Evolutionary conservation across 2,888 invertebrate genomes (phyloP), one percentile per base, ranked within the genome.

Genomic region (Zaprionus lineosus): DNA sequence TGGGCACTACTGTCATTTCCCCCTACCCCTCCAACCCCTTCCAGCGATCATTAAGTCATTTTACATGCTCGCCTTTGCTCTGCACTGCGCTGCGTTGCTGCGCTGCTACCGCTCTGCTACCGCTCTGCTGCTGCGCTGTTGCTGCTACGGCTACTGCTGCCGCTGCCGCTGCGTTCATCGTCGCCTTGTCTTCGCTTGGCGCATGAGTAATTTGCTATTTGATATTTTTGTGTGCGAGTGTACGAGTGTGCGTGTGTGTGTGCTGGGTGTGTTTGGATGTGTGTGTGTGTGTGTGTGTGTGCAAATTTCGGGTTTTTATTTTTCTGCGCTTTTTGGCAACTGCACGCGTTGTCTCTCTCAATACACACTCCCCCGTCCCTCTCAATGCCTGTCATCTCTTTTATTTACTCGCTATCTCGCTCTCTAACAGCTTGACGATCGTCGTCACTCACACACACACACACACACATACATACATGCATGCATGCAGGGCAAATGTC

Each of bases 131-230:
- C n/a, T n/a, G n/a, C n/a, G n/a, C n/a, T n/a, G n/a, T n/a, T n/a
- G n/a, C n/a, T n/a, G n/a, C n/a, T n/a, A n/a, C n/a, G n/a, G n/a
- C n/a, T n/a, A n/a, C n/a, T n/a, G n/a, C n/a, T n/a, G n/a, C n/a
- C n/a, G n/a, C n/a, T n/a, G n/a, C 12, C 21, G 26, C 33, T 12
- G 14, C 12, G 44, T 24, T 63, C 55, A 56, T 53, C 52, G 16
- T 58, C 56, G 57, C 37, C 59, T 50, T 1, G 4, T 36, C 29
- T 11, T 50, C 28, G 53, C 44, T 51, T 56, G 53, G 56, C 68
- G 74, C 77, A 84, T 85, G 84, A 86, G 81, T 84, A 85, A 86
- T 85, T 84, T 85, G 84, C 84, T 81, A 84, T 84, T 84, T 84
- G 77, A 84, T 84, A 86, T 84, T 76, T 77, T 60, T 56, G 57